Conservation (phyloP, 2,797 vertebrate species). For the Macrochelys suwanniensis region DNA sequence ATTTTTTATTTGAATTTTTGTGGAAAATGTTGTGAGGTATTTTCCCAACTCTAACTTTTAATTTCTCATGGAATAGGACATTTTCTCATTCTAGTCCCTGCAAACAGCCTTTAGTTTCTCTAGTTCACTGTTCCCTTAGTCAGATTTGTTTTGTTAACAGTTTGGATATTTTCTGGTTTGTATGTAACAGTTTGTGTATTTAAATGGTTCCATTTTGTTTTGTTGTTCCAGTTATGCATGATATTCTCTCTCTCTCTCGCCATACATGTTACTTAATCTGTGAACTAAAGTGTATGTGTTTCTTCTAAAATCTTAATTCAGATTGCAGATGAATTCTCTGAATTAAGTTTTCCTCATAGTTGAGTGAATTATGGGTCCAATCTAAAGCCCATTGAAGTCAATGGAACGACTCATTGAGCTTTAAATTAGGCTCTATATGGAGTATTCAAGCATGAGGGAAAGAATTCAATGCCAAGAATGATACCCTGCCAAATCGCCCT, state of each 20-base stretch:
- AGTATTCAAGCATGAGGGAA: background rate
- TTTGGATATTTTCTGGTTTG: background rate
- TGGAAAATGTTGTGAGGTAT: background rate
- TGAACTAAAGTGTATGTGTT: background rate
- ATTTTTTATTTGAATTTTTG: background rate
- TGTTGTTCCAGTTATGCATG: background rate
- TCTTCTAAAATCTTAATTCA: background rate
- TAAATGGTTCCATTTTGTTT: background rate
- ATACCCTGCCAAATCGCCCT: background rate
- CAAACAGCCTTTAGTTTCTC: background rate
- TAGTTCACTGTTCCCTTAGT: background rate
- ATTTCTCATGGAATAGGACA: background rate
- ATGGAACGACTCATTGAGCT: background rate
- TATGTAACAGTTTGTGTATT: background rate
- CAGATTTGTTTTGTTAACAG: background rate
- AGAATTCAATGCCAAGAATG: rapidly evolving
- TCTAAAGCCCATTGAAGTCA: background rate
- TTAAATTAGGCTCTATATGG: background rate
- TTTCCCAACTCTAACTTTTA: background rate
- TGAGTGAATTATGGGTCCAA: background rate
- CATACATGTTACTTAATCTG: background rate
- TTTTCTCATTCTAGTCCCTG: background rate
- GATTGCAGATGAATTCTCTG: background rate
- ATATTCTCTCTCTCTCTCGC: background rate
- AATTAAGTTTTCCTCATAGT: background rate